phyloP scores from a whole-genome alignment of 2,113 vertebrate species.

The Eudorcas thomsonii region DNA sequence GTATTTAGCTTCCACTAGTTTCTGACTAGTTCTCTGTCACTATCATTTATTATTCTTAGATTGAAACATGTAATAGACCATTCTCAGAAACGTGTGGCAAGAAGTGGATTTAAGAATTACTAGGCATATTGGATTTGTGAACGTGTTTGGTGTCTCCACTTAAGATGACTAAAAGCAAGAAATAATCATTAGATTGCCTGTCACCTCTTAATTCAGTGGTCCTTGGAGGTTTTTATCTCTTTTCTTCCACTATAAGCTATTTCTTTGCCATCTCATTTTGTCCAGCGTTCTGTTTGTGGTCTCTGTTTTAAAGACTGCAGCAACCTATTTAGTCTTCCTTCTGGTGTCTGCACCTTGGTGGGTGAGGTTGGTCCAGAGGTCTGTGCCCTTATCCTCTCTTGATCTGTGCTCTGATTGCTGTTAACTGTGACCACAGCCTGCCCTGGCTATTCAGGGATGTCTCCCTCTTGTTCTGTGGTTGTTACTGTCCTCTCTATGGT shows the following conservation, averaged over 20 bases:
- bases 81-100: background rate
- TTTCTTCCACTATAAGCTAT: background rate
- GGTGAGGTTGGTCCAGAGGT: background rate
- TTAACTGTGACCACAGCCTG: background rate
- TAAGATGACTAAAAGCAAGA: background rate
- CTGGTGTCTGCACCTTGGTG: background rate
- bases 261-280: background rate
- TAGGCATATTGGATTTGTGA: background rate
- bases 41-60: background rate
- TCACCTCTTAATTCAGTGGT: background rate
- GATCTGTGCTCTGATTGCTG: background rate
- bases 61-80: background rate
- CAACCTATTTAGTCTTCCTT: background rate
- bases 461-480: background rate
- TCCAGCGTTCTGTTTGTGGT: accelerated
- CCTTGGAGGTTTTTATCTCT: background rate
- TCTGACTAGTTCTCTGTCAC: background rate
- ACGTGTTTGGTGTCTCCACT: background rate
- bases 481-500: background rate
- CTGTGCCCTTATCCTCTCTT: background rate
- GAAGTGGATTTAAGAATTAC: background rate
- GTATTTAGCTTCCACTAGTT: background rate
- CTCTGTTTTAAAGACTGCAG: background rate
- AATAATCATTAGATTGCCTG: background rate
- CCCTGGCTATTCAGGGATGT: background rate